phyloP scores from a whole-genome alignment of 2,888 invertebrate species.

The Microplitis deprimator region DNA sequence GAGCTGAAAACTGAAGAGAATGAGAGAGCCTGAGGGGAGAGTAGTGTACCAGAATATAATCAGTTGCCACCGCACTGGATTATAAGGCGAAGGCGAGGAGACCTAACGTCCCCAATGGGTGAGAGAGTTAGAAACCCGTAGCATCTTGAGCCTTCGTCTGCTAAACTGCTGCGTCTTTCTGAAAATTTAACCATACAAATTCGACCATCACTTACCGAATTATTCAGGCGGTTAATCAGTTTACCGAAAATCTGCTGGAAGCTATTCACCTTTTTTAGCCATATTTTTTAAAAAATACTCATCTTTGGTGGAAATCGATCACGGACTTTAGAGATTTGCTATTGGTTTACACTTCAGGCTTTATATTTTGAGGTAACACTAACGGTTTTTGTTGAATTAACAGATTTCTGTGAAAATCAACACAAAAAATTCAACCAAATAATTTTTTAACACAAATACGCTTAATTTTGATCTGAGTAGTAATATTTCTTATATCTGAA shows the following conservation, averaged over 20 bases:
- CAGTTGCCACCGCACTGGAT: constrained; percentile 71
- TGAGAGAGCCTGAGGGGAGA: constrained; percentile 44
- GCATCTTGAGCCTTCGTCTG: constrained; percentile 57
- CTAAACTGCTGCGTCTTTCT: constrained; percentile 47
- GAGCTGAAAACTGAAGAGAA: not conserved
- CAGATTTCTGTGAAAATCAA: too few relatives aligned
- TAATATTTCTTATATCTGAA: too few relatives aligned
- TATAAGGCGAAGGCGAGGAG: constrained; percentile 57
- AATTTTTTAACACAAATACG: too few relatives aligned
- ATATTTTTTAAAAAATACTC: too few relatives aligned
- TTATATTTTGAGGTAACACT: too few relatives aligned
- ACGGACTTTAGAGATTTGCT: too few relatives aligned
- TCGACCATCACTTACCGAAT: constrained; percentile 31
- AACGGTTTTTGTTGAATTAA: too few relatives aligned
- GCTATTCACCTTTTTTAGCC: too few relatives aligned
- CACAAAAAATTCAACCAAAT: too few relatives aligned
- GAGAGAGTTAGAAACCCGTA: constrained; percentile 62
- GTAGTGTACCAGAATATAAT: constrained; percentile 61
- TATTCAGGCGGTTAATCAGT: not conserved
- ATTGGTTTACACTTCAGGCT: too few relatives aligned
- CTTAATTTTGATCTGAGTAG: too few relatives aligned
- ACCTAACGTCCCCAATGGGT: constrained; percentile 52
- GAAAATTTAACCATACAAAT: constrained; percentile 10
- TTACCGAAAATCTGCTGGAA: not conserved
- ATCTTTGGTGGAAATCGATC: too few relatives aligned